These are phyloP conservation scores for Drosophila pachea DNA, from an alignment of 1,140 invertebrate species.

Conservation along the genomic window DNA sequence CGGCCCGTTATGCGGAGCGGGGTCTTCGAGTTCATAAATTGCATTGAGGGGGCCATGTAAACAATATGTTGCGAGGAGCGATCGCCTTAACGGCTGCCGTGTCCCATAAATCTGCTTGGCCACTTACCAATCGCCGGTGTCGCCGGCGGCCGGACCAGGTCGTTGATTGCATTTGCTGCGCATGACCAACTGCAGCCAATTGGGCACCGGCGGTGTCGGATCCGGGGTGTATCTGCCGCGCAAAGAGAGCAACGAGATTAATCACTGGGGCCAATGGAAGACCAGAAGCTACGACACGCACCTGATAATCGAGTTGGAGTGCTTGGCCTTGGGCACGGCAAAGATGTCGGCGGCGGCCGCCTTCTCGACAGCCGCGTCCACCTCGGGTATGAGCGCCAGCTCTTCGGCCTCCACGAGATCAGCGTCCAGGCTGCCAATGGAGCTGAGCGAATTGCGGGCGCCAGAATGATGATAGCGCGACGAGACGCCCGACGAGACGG, in stretches of 20 bases:
- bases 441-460: slow-evolving; percentile 58
- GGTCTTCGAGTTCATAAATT: slow-evolving; percentile 74
- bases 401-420: slow-evolving; percentile 58
- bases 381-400: slow-evolving; percentile 58
- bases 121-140: slow-evolving; percentile 64
- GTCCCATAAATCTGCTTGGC: slow-evolving; percentile 66
- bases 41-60: slow-evolving; percentile 57
- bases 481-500: slow-evolving; percentile 29
- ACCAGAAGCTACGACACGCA: slow-evolving; percentile 12
- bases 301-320: slow-evolving; percentile 72
- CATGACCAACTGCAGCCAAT: slow-evolving; percentile 78
- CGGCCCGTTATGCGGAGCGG: slow-evolving; percentile 12
- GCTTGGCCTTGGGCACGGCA: slow-evolving; percentile 65
- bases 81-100: slow-evolving; percentile 63
- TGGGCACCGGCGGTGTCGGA: slow-evolving; percentile 67
- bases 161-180: slow-evolving; percentile 74
- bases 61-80: slow-evolving; percentile 54
- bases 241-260: not conserved
- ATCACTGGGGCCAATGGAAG: not conserved
- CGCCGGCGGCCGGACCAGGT: slow-evolving; percentile 21
- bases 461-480: slow-evolving; percentile 36
- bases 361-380: slow-evolving; percentile 63
- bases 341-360: slow-evolving; percentile 61
- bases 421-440: slow-evolving; percentile 65
- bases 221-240: slow-evolving; percentile 69